phyloP scores from a whole-genome alignment of 2,797 vertebrate genomes.

The Gouania willdenowi region DNA sequence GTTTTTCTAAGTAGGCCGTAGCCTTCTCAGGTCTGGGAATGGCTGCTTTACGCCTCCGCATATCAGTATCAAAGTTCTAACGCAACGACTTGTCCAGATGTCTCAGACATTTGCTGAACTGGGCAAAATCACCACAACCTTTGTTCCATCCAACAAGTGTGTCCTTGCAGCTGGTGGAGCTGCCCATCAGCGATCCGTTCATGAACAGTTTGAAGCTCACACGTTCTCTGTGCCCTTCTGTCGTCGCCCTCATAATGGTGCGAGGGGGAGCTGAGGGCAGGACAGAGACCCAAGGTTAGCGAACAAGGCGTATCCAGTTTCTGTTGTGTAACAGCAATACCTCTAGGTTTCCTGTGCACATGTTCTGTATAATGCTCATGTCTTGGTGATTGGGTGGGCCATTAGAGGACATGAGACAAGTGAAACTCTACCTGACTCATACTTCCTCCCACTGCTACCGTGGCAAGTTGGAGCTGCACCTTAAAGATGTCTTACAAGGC shows the following conservation, averaged over 20 bases:
- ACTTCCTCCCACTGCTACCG: constrained; percentile 39
- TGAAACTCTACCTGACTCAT: constrained; percentile 61
- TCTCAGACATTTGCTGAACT: too few species aligned
- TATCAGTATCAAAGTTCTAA: too few species aligned
- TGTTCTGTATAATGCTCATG: constrained; percentile 62
- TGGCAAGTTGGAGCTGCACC: constrained; percentile 39
- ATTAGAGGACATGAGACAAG: constrained; percentile 60
- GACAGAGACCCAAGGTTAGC: constrained; percentile 67
- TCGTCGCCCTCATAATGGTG: constrained; percentile 60
- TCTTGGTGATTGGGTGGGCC: constrained; percentile 64
- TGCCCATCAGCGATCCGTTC: constrained; percentile 5
- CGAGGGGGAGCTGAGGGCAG: constrained; percentile 50
- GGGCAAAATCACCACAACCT: too few species aligned
- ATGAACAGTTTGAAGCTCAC: constrained; percentile 46
- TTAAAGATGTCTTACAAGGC: constrained; percentile 36
- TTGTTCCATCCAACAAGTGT: constrained; percentile 22
- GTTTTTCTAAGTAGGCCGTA: too few species aligned
- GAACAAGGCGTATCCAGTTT: constrained; percentile 71
- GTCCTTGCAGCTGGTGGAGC: constrained; percentile 3
- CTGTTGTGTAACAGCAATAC: constrained; percentile 73
- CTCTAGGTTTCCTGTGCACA: constrained; percentile 69
- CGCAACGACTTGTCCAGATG: too few species aligned
- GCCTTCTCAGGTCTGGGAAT: too few species aligned
- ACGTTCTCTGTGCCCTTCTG: constrained; percentile 55
- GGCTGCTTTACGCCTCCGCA: too few species aligned